These are phyloP conservation scores for Myotis lucifugus DNA, from an alignment of 2,113 vertebrate genomes.

Conservation along the genomic window DNA sequence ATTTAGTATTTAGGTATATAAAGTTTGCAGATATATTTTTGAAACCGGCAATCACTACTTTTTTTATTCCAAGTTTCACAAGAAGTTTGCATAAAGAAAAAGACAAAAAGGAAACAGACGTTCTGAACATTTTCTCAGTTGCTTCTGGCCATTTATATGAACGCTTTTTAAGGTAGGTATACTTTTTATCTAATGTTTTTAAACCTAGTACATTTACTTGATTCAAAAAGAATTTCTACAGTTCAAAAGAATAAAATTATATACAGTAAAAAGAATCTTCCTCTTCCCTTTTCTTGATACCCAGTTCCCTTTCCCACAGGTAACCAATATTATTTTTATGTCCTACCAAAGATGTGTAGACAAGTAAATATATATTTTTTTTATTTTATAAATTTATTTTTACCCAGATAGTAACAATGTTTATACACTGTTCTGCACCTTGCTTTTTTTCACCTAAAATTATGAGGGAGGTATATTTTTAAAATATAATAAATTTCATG, in stretches of 20 bases:
- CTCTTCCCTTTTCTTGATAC: background rate
- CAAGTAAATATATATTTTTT: background rate
- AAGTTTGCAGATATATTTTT: slow-evolving; percentile 8
- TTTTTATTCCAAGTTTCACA: slow-evolving; percentile 87
- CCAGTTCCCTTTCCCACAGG: background rate
- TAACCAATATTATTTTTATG: background rate
- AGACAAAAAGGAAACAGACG: slow-evolving; percentile 86
- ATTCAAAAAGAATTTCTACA: background rate
- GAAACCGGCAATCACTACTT: background rate
- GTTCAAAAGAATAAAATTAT: background rate
- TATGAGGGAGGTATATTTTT: background rate
- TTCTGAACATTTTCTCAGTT: slow-evolving; percentile 97
- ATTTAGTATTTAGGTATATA: background rate
- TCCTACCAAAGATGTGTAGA: background rate
- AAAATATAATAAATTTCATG: slow-evolving; percentile 25
- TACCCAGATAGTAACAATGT: background rate
- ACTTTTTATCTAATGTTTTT: slow-evolving; percentile 40
- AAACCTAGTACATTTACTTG: background rate
- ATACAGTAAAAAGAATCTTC: background rate
- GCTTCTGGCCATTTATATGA: slow-evolving; percentile 98
- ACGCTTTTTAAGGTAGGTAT: slow-evolving; percentile 94
- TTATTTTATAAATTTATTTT: background rate
- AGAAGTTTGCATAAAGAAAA: slow-evolving; percentile 85
- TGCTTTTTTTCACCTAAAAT: slow-evolving; percentile 19
- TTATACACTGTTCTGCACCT: background rate